Evolutionary conservation across 2,113 vertebrate genomes (phyloP).

Genomic region (Hyperoodon ampullatus): DNA sequence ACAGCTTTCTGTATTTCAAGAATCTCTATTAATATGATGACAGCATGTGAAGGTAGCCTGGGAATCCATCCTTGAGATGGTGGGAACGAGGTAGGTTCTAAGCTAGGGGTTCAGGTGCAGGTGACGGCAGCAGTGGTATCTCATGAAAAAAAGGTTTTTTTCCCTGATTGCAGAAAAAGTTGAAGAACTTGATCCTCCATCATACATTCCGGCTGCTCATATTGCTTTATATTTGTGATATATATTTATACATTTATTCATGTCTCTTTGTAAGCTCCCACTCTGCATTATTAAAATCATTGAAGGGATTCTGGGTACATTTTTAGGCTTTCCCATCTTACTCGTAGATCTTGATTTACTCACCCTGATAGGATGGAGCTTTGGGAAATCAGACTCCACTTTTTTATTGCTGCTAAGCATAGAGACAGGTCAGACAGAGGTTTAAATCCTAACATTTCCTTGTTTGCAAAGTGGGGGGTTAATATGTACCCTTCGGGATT

Average conservation of each 20-base stretch:
- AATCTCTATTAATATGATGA: neutral
- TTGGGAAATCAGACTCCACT: neutral
- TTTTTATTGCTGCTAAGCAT: neutral
- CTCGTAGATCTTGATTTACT: neutral
- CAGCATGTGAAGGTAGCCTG: neutral
- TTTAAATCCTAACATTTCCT: neutral
- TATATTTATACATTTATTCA: neutral
- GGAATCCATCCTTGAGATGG: neutral
- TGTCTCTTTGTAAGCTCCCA: neutral
- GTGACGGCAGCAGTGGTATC: neutral
- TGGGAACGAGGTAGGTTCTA: neutral
- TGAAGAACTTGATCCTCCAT: neutral
- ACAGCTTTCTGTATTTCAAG: neutral
- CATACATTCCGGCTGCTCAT: neutral
- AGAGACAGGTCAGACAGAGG: neutral
- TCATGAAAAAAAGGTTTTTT: neutral
- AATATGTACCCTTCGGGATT: neutral
- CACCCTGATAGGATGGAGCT: neutral
- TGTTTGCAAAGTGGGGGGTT: neutral
- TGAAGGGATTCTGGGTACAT: neutral
- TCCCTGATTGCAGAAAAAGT: neutral
- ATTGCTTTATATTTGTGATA: neutral
- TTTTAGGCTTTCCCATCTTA: neutral
- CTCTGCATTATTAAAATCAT: neutral
- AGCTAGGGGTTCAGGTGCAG: neutral